Conservation (phyloP, 2,113 vertebrate genomes). For the Peromyscus polionotus region DNA sequence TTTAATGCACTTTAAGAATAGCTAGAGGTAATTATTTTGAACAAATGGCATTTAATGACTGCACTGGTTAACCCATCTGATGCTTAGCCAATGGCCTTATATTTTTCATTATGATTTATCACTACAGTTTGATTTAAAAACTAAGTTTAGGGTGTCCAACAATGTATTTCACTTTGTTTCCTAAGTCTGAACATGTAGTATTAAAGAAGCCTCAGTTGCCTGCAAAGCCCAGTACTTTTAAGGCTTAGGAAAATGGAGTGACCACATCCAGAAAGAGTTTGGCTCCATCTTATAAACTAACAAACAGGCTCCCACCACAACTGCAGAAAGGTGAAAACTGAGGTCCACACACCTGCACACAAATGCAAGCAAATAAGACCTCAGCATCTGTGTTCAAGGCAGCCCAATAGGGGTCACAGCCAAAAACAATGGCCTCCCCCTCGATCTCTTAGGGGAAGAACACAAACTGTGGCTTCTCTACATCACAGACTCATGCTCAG, state of each 20-base stretch:
- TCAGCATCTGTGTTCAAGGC: not conserved
- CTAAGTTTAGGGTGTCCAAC: not conserved
- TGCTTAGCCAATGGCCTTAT: constrained; percentile 14
- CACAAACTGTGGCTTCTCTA: not conserved
- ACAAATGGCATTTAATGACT: not conserved
- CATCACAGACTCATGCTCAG: too few species aligned
- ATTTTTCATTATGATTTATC: constrained; percentile 39
- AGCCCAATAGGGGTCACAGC: not conserved
- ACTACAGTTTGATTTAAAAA: not conserved
- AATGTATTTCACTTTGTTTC: constrained; percentile 31
- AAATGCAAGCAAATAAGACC: not conserved
- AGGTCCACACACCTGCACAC: not conserved
- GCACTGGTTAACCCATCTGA: not conserved
- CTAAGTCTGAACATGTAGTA: not conserved
- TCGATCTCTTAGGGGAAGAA: not conserved
- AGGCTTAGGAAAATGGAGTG: not conserved
- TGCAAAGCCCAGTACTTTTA: not conserved
- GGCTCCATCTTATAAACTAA: not conserved
- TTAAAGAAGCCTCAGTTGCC: not conserved
- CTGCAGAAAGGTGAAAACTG: not conserved
- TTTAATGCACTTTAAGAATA: constrained; percentile 22
- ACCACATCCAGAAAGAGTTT: not conserved
- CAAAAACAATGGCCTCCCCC: too few species aligned
- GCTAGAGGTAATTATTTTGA: not conserved
- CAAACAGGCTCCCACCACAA: not conserved